Percentiles rank a stretch among this genome's conserved stretches.
These are phyloP conservation scores for Bufotes viridis DNA, from an alignment of 2,797 vertebrate genomes.

Conservation along the genomic window DNA sequence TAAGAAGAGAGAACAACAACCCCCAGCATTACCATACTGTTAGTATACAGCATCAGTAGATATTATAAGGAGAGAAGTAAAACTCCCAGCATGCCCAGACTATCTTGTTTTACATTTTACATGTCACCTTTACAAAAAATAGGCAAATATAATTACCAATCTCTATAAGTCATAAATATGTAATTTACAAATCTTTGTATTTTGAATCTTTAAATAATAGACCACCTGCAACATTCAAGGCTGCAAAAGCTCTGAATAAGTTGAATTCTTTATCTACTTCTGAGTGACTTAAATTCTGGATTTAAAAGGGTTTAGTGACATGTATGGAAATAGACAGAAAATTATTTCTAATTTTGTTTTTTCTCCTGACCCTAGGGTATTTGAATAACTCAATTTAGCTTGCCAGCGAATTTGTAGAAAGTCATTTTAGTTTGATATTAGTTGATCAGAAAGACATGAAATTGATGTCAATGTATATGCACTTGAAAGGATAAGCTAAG, in stretches of 20 bases:
- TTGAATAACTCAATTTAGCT: conserved; percentile 48
- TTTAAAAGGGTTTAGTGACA: conserved; percentile 27
- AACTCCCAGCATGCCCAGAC: too few relatives aligned
- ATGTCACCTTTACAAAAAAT: too few relatives aligned
- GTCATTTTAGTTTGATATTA: conserved; percentile 54
- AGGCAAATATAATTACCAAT: neutral
- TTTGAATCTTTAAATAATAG: neutral
- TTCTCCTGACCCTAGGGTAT: conserved; percentile 41
- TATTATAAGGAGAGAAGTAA: too few relatives aligned
- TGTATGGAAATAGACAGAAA: neutral
- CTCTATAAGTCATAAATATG: neutral
- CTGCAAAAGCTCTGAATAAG: neutral
- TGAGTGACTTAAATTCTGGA: conserved; percentile 24
- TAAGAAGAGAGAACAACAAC: too few relatives aligned
- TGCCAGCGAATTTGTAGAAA: conserved; percentile 33
- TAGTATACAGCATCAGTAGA: too few relatives aligned
- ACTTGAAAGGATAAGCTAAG: conserved; percentile 38
- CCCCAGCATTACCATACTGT: too few relatives aligned
- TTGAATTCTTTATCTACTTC: conserved; percentile 2
- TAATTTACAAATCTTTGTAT: neutral
- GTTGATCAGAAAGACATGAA: conserved; percentile 48
- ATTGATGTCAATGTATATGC: conserved; percentile 36
- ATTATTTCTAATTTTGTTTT: conserved; percentile 29
- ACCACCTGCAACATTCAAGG: neutral
- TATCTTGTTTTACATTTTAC: too few relatives aligned